A percentile compares a stretch with the other conserved stretches of the same genome.
These are phyloP conservation scores for Temnothorax rugatulus DNA, from an alignment of 2,888 invertebrate genomes.

Conservation along the genomic window DNA sequence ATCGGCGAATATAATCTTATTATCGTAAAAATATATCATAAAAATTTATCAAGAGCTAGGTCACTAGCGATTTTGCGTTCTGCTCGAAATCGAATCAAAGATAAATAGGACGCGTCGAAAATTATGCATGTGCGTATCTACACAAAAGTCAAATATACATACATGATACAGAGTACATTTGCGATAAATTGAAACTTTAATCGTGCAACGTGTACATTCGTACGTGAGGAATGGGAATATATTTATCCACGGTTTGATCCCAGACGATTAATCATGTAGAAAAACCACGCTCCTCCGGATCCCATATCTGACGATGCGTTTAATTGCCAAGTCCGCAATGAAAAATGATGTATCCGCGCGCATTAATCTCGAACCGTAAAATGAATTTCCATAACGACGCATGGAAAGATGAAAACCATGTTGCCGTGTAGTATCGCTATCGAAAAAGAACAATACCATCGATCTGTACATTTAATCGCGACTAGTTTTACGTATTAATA, in stretches of 20 bases:
- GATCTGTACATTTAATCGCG: conserved; percentile 14
- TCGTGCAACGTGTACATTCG: neutral
- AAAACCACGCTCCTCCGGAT: neutral
- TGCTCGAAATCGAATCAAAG: neutral
- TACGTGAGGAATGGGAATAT: neutral
- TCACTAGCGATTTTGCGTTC: conserved; percentile 1
- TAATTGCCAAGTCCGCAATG: neutral
- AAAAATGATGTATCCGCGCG: conserved; percentile 7
- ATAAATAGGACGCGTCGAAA: neutral
- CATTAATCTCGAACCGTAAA: neutral
- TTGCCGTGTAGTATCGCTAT: neutral
- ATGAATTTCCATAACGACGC: neutral
- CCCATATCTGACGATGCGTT: neutral
- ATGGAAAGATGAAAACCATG: neutral
- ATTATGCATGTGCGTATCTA: conserved; percentile 10
- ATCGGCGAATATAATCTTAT: conserved; percentile 1
- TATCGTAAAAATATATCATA: conserved; percentile 3
- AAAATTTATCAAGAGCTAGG: conserved; percentile 8
- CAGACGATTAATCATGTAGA: neutral
- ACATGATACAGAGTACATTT: neutral
- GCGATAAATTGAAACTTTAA: conserved; percentile 7
- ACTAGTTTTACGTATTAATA: conserved; percentile 36
- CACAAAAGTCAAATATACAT: neutral
- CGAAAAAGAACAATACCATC: neutral
- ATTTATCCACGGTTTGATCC: neutral